Base-by-base conservation (phyloP, 1,140 invertebrate species). In the Drosophila nebulosa region DNA sequence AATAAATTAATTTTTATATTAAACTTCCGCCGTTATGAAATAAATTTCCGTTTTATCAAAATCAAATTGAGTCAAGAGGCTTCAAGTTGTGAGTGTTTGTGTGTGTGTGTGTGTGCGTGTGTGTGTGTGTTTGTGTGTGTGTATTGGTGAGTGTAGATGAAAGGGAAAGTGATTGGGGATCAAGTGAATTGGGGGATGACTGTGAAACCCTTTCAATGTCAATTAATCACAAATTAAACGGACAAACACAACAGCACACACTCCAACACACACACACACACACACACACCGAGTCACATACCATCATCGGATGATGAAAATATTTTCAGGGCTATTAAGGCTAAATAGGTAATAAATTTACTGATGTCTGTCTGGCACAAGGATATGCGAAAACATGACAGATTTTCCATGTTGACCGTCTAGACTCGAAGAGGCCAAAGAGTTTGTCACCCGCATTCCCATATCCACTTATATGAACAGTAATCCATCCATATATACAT, bases 281-380 rank as follows among this genome's bases (percentile, higher is more conserved):
- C 61, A 61, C 58, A 42, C 2, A 22, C 30, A 21, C 9, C 12
- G 12, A 52, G 42, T 36, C 26, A 32, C 57, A 64, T 65, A 79
- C 80, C 71, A 64, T 59, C 58, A 66, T 74, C 69, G 62, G 69
- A 74, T 83, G 83, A 86, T 86, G 85, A 69, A 88, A 83, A 83
- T 86, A 83, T 89, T 74, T 74, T 79, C 71, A 78, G 52, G 69
- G 70, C 83, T 86, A 88, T 88, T 88, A 88, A 76, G 71, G 72
- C 83, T 88, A 88, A 88, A 88, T 88, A 88, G 83, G 83, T 83
- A 88, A 88, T 88, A 88, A 88, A 88, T 88, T 88, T 88, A 66
- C 53, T 77, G 71, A 69, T 84, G 84, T 74, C 83, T 84, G 84
- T 74, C 83, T 88, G 79, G 69, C 75, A 35, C 60, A 89, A 88